phyloP scores from a whole-genome alignment of 2,113 vertebrate species.

The Equus przewalskii region DNA sequence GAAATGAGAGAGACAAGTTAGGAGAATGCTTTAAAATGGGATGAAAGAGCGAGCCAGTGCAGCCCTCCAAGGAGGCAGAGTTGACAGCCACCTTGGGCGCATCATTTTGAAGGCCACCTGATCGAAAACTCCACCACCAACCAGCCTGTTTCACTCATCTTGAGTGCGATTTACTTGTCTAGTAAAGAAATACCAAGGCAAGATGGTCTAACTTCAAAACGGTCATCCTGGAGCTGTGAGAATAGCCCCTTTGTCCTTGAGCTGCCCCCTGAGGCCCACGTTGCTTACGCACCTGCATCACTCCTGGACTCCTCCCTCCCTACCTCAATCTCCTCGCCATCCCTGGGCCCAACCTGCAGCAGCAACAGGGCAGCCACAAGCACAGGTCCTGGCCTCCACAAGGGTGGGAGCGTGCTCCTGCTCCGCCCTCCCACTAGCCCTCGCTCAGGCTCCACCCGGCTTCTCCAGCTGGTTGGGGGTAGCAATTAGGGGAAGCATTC shows the following conservation, averaged over 20 bases:
- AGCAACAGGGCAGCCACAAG: not conserved
- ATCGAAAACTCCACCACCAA: not conserved
- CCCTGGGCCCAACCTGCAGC: not conserved
- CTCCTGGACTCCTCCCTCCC: not conserved
- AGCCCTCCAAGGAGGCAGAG: not conserved
- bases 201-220: not conserved
- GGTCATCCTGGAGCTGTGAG: not conserved
- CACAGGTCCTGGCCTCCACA: not conserved
- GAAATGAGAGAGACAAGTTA: not conserved
- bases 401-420: not conserved
- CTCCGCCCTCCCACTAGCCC: fast-evolving
- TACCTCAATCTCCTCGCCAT: not conserved
- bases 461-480: too few relatives aligned
- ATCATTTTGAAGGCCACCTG: not conserved
- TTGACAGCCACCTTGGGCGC: not conserved
- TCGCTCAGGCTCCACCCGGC: not conserved
- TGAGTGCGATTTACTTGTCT: not conserved
- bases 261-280: not conserved
- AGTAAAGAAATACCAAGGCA: not conserved
- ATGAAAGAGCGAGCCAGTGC: too few relatives aligned
- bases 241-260: not conserved
- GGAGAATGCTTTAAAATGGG: not conserved
- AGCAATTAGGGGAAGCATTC: not conserved
- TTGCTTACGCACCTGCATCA: not conserved
- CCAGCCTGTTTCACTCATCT: too few relatives aligned